Evolutionary conservation across 2,888 invertebrate genomes (phyloP), one percentile per base, ranked within the genome.

Genomic region (Himalopsyche japonica): DNA sequence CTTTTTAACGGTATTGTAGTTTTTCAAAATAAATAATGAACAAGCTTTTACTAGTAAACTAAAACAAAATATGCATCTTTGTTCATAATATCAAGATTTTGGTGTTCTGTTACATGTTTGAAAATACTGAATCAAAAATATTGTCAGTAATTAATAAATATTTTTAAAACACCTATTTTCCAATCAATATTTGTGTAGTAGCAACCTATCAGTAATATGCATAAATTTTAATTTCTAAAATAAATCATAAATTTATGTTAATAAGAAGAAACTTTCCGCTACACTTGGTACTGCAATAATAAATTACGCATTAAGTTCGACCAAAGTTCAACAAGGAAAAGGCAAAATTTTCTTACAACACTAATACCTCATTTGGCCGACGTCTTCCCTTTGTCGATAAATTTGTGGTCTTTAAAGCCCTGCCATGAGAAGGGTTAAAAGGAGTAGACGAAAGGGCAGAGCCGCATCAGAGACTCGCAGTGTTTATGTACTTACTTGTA

Each of bases 341-440:
- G 37, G 49, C 34, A 37, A 76, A 76, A 49, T 82, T 82, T 82
- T 82, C 82, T 82, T 82, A 77, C 70, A 70, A 70, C 34, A 34
- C 32, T 48, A 43, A 79, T 78, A 70, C 79, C 77, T 82, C 78
- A 82, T 43, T 82, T 30, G 80, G 47, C 32, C 80, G 32, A 57
- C 30, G 47, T 70, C 82, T 70, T 84, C 82, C 70, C 79, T 82
- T 47, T 48, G 79, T 48, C 84, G 81, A 83, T 84, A 84, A 84
- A 84, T 84, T 81, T 82, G 79, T 43, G 48, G 84, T 79, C 84
- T 37, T 81, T 70, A 79, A 49, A 82, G 76, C 79, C 27, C 49
- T 47, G 70, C 70, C 70, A 70, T 70, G 70, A 70, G 70, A 76
- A 47, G 80, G 83, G 80, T 70, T 70, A 70, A 70, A 70, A 70